phyloP scores from a whole-genome alignment of 30 jellyfish, hydroid and myxozoan genomes.

The Mastigias papua region DNA sequence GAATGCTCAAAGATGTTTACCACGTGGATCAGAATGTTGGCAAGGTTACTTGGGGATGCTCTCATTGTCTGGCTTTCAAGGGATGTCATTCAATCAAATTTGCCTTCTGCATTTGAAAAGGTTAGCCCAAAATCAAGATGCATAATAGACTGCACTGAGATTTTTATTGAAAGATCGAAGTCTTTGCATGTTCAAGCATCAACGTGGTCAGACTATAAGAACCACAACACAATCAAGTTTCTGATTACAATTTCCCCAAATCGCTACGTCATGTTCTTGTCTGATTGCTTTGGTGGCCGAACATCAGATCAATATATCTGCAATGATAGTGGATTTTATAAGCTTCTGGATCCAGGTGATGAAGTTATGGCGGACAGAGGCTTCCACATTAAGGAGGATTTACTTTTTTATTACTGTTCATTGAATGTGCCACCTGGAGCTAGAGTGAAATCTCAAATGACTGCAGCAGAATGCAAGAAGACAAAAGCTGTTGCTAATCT shows the following conservation, averaged over 20 bases:
- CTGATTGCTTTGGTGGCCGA: conserved; percentile 81
- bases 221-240: conserved; percentile 66
- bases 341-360: conserved; percentile 43
- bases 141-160: conserved; percentile 76
- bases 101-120: conserved; percentile 45
- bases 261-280: conserved; percentile 50
- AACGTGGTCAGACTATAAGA: conserved; percentile 60
- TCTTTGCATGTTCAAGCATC: conserved; percentile 26
- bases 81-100: conserved; percentile 38
- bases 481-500: conserved; percentile 60
- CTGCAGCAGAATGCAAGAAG: conserved; percentile 40
- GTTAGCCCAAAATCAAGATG: conserved; percentile 44
- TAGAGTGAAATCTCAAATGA: conserved; percentile 56
- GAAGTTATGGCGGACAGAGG: conserved; percentile 71
- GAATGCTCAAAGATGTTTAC: not conserved
- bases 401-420: conserved; percentile 49
- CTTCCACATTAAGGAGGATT: conserved; percentile 56
- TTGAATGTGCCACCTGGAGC: conserved; percentile 72
- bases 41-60: conserved; percentile 8
- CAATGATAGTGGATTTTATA: conserved; percentile 19
- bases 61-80: conserved; percentile 25
- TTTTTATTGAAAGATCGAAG: conserved; percentile 75
- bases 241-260: conserved; percentile 28
- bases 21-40: conserved; percentile 13
- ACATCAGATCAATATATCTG: conserved; percentile 58